These are phyloP conservation scores for Macrobrachium nipponense DNA, from an alignment of 1,140 invertebrate genomes.

Conservation along the genomic window DNA sequence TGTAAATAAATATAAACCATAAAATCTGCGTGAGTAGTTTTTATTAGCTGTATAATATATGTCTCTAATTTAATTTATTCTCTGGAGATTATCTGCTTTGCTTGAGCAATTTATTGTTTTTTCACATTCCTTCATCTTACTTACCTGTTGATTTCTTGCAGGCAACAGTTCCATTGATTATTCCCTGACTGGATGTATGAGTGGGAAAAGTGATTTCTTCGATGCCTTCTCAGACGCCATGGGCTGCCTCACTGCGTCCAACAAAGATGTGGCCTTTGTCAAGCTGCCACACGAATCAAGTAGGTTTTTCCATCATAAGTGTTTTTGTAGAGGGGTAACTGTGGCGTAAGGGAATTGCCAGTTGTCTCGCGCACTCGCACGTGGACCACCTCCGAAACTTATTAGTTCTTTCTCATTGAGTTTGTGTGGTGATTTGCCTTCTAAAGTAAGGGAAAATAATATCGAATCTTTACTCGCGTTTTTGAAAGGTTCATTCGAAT, in stretches of 20 bases:
- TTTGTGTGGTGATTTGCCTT: no score
- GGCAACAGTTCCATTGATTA: not conserved
- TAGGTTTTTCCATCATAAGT: no score
- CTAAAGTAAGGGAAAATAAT: no score
- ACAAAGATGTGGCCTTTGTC: constrained; percentile 48
- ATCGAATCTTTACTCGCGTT: no score
- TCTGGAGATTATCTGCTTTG: no score
- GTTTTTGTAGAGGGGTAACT: not conserved
- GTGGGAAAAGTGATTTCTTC: constrained; percentile 25
- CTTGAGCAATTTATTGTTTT: not conserved
- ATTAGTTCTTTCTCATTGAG: no score
- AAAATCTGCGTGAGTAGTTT: no score
- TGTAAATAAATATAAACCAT: no score
- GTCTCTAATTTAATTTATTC: not conserved
- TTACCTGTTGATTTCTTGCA: not conserved
- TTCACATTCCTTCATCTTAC: not conserved
- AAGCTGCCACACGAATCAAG: not conserved
- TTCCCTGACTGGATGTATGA: constrained; percentile 7
- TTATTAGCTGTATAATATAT: no score
- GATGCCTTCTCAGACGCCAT: constrained; percentile 22
- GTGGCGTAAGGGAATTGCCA: constrained; percentile 3
- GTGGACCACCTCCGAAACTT: no score
- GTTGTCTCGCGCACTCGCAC: no score
- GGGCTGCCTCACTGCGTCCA: constrained; percentile 4
- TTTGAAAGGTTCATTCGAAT: no score